Base-by-base conservation (phyloP, 2,113 vertebrate species). In the Sporophila hypoxantha region DNA sequence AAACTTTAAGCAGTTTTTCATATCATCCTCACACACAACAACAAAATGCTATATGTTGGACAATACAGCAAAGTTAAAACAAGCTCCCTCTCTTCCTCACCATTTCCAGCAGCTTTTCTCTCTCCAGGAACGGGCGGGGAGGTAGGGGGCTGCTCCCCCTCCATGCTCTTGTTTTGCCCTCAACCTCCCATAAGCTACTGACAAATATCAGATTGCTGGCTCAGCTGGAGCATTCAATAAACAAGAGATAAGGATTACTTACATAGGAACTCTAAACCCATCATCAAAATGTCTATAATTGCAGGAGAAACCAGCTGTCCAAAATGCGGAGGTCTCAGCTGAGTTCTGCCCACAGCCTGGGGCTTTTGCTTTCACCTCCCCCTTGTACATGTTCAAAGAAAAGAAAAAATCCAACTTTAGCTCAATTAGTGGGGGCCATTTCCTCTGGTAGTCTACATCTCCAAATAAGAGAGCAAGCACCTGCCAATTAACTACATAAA, bases 201-300 rank as follows among this genome's bases (percentile, higher is more conserved):
- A 82, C 62, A 87, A 86, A 71, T 77, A 91, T 61, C 76, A 89
- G 67, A 93, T 56, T 82, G 83, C 82, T 56, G 50, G 67, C 84
- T 90, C 84, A 91, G 85, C 68, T 90, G 81, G 70, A 85, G 74
- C 70, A 87, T 90, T 84, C 81, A 50, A 67, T 92, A 90, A 95
- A 90, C 84, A 91, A 76, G 74, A 87, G 83, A 84, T 64, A 91
- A 89, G 85, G 75, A 92, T 94, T 93, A 93, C 76, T 87, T 92
- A 76, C 34, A 83, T 6, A 81, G 86, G 75, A 93, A 87, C 46
- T 82, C 67, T 77, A 94, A 94, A 85, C 79, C 85, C 82, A 75
- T 90, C 82, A 94, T 91, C 94, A 86, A 93, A 95, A 93, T n/a
- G 61, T 67, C 70, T 86, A 12, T 86, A 93, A 95, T 84, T 90